phyloP scores from a whole-genome alignment of 2,113 vertebrate species.

The Maccullochella peelii region DNA sequence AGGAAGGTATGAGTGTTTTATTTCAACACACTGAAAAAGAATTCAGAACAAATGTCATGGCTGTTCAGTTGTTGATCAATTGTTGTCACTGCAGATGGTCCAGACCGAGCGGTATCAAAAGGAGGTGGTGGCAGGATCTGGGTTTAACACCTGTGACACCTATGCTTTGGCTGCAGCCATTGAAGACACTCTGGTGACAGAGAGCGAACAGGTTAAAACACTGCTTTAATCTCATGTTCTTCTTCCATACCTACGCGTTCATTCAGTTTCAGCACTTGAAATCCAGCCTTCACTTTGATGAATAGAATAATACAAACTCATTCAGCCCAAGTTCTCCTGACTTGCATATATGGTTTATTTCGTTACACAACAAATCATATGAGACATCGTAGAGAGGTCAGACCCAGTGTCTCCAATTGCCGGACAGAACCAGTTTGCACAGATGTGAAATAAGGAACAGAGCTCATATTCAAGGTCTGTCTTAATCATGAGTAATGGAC shows the following conservation, averaged over 20 bases:
- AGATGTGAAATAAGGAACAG: no score
- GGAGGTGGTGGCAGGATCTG: slow-evolving; percentile 56
- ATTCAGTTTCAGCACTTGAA: neutral
- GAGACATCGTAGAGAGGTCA: no score
- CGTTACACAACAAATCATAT: no score
- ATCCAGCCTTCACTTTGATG: neutral
- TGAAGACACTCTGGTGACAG: slow-evolving; percentile 67
- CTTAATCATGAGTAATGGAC: no score
- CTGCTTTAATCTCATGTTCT: neutral
- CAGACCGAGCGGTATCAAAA: slow-evolving; percentile 45
- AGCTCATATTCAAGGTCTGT: no score
- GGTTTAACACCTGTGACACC: slow-evolving; percentile 82
- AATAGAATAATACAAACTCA: no score
- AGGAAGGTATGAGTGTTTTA: slow-evolving; percentile 23
- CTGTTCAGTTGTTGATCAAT: neutral
- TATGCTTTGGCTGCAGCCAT: slow-evolving; percentile 85
- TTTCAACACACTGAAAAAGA: neutral
- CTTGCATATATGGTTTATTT: no score
- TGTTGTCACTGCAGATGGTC: slow-evolving; percentile 22
- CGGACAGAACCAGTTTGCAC: no score
- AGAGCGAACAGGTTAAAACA: slow-evolving; percentile 49
- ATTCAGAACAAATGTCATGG: neutral
- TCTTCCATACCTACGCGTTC: neutral
- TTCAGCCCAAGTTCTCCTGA: no score
- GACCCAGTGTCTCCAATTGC: no score